phyloP scores from a whole-genome alignment of 2,113 vertebrate species.

The Anas platyrhynchos region DNA sequence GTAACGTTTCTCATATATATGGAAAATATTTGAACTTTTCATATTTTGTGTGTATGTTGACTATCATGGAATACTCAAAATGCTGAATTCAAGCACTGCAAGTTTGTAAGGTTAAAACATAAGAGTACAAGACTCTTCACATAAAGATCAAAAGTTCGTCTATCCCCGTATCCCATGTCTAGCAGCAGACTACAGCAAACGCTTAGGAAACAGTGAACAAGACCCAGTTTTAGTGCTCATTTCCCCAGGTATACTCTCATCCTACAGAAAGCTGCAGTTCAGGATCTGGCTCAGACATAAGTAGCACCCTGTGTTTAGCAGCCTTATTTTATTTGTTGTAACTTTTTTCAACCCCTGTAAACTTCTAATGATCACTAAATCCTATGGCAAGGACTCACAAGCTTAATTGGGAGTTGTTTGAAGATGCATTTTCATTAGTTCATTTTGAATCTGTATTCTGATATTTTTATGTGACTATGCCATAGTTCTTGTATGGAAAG shows the following conservation, averaged over 20 bases:
- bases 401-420: not conserved
- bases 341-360: not conserved
- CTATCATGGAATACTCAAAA: not conserved
- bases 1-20: not conserved
- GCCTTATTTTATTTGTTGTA: not conserved
- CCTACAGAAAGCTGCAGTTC: not conserved
- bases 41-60: not conserved
- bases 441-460: not conserved
- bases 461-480: not conserved
- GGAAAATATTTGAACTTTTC: not conserved
- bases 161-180: not conserved
- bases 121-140: not conserved
- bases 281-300: rapidly evolving
- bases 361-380: not conserved
- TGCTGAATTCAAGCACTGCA: not conserved
- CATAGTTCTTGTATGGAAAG: not conserved
- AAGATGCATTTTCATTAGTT: not conserved
- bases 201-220: not conserved
- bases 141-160: not conserved
- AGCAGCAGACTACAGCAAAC: not conserved
- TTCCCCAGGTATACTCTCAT: not conserved
- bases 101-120: not conserved
- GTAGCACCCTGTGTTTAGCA: not conserved
- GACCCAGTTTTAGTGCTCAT: not conserved
- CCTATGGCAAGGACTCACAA: too few species aligned